Percentiles rank a stretch among this genome's conserved stretches.
phyloP scores from a whole-genome alignment of 1,140 invertebrate genomes.

The Alviniconcha marisindica region DNA sequence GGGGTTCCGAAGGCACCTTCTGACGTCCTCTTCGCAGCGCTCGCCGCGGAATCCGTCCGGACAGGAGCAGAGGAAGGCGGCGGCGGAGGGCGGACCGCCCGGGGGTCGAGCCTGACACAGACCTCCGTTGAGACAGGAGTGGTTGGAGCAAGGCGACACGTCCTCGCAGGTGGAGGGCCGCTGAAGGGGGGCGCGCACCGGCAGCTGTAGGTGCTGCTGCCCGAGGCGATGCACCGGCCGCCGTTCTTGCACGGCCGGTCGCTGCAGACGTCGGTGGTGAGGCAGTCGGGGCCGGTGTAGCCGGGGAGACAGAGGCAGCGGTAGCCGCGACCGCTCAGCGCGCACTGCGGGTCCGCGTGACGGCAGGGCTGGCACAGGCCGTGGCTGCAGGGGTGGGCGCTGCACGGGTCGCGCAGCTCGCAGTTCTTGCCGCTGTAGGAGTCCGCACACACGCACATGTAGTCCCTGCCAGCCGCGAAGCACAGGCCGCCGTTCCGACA shows the following conservation, averaged over 20 bases:
- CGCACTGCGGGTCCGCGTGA: neutral
- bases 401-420: neutral
- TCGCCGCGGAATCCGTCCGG: neutral
- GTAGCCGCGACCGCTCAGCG: neutral
- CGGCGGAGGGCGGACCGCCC: neutral
- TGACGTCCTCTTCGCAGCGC: neutral
- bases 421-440: neutral
- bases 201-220: neutral
- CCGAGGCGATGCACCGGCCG: neutral
- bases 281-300: neutral
- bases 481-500: conserved; percentile 27
- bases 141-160: neutral
- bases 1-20: neutral
- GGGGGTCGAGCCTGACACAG: neutral
- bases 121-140: conserved; percentile 3
- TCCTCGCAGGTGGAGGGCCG: conserved; percentile 2
- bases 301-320: neutral
- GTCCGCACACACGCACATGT: neutral
- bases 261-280: neutral
- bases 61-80: neutral
- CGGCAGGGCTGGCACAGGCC: neutral
- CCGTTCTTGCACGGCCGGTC: neutral
- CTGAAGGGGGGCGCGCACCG: neutral
- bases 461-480: neutral
- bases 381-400: neutral